A percentile compares a stretch with the other conserved stretches of the same genome.
Evolutionary conservation across 53 echinoderm and acorn worm species (phyloP).

Genomic region (Actinopyga echinites): DNA sequence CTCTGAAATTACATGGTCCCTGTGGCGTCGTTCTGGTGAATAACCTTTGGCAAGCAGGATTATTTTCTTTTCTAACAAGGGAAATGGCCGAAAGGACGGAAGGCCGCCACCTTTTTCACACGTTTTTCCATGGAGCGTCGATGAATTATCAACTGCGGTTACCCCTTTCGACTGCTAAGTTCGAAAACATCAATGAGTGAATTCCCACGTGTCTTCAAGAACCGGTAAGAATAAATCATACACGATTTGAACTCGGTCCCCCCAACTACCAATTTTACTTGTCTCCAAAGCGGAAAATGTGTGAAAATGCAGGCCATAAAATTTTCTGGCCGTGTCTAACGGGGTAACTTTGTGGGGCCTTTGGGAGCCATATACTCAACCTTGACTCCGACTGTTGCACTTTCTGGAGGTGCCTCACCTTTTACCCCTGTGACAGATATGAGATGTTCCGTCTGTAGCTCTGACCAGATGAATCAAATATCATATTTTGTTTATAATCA

Average conservation of each 20-base stretch:
- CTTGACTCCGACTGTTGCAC: slow-evolving; percentile 40
- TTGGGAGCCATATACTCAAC: slow-evolving; percentile 33
- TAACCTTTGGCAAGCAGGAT: slow-evolving; percentile 16
- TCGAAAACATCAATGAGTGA: slow-evolving; percentile 39
- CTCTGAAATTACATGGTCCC: slow-evolving; percentile 37
- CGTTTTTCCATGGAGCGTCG: slow-evolving; percentile 9
- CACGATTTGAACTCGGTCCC: slow-evolving; percentile 31
- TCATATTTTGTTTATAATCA: slow-evolving; percentile 38
- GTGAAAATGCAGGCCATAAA: slow-evolving; percentile 48
- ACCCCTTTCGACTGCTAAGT: slow-evolving; percentile 19
- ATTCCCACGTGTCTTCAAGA: slow-evolving; percentile 24
- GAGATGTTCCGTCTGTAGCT: neutral
- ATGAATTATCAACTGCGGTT: slow-evolving; percentile 23
- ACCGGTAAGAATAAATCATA: slow-evolving; percentile 15
- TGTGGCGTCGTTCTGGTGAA: slow-evolving; percentile 16
- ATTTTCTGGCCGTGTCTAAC: slow-evolving; percentile 43
- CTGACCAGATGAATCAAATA: slow-evolving; percentile 12
- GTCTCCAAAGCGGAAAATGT: slow-evolving; percentile 47
- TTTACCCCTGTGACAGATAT: slow-evolving; percentile 30
- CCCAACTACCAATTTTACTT: slow-evolving; percentile 8
- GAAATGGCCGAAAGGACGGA: slow-evolving; percentile 8
- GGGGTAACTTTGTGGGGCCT: slow-evolving; percentile 31
- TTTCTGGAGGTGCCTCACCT: slow-evolving; percentile 27
- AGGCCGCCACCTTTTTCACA: slow-evolving; percentile 32
- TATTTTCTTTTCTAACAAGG: neutral